These are phyloP conservation scores for Quiscalus mexicanus DNA, from an alignment of 2,113 vertebrate genomes.

Conservation along the genomic window DNA sequence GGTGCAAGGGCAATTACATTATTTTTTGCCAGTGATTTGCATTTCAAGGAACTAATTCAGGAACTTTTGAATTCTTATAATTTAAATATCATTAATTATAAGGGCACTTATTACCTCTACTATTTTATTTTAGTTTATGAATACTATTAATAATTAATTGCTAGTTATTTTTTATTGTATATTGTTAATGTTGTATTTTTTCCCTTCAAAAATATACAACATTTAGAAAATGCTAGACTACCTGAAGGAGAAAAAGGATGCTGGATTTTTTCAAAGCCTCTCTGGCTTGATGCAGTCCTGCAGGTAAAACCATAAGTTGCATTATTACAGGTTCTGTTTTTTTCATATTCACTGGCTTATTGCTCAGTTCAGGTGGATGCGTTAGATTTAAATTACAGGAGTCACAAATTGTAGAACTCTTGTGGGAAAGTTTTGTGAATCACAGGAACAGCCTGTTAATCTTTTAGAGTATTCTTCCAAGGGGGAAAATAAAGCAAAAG, in stretches of 20 bases:
- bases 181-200: not conserved
- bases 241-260: constrained; percentile 95
- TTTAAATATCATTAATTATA: not conserved
- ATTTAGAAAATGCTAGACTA: constrained; percentile 98
- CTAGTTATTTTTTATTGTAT: not conserved
- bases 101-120: not conserved
- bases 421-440: not conserved
- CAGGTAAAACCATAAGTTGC: constrained; percentile 80
- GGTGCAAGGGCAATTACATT: not conserved
- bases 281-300: constrained; percentile 98
- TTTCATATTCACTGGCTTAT: not conserved
- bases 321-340: not conserved
- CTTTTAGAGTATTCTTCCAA: not conserved
- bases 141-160: too few relatives aligned
- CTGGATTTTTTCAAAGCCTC: constrained; percentile 96
- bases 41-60: not conserved
- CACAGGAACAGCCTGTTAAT: not conserved
- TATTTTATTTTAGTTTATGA: not conserved
- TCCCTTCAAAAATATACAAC: not conserved
- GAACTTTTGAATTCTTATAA: not conserved
- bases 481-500: not conserved
- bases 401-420: not conserved
- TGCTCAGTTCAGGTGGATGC: not conserved
- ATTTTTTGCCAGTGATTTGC: not conserved
- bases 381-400: not conserved